Evolutionary conservation across 2,113 vertebrate genomes (phyloP), one percentile per base, ranked within the genome.

Genomic region (Budorcas taxicolor): DNA sequence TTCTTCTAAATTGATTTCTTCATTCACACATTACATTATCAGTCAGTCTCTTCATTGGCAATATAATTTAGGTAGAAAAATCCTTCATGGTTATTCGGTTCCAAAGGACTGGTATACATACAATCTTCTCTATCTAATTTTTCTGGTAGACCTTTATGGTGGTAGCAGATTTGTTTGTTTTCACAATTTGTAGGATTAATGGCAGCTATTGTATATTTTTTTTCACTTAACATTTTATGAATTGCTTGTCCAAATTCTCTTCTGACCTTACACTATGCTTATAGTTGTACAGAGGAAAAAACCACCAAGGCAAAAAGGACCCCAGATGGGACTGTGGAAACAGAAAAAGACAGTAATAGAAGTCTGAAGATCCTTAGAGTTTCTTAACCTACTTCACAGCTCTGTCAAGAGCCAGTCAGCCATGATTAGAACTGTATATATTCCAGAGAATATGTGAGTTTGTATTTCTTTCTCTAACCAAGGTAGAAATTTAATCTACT

Each of bases 141-240:
- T 85, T 27, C n/a, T 11, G 4, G 5, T 16, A 71, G 14, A 2
- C 19, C 71, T 94, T 83, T n/a, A 76, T 14, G 83, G 3, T 52
- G 47, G 36, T 87, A 58, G 15, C 15, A 55, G 2, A 57, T 52
- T 53, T 96, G 7, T 96, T 80, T 53, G 1, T 93, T 95, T 88
- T 90, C 62, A 58, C 21, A 87, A 25, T 90, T n/a, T 90, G 21
- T 60, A 80, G 29, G 3, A 52, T 36, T 50, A 87, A 53, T 83
- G 16, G 3, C 8, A 47, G 31, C 9, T 71, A 45, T 7, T 36
- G 3, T 83, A 36, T 52, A 43, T 85, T 53, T 88, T 47, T 90
- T 90, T 4, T 96, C 80, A 23, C 5, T 50, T 96, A 67, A 67
- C 1, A 15, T 55, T 36, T 43, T 84, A 31, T 84, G 25, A 74